Conservation (phyloP, 2,113 vertebrate genomes). For the Abramis brama region DNA sequence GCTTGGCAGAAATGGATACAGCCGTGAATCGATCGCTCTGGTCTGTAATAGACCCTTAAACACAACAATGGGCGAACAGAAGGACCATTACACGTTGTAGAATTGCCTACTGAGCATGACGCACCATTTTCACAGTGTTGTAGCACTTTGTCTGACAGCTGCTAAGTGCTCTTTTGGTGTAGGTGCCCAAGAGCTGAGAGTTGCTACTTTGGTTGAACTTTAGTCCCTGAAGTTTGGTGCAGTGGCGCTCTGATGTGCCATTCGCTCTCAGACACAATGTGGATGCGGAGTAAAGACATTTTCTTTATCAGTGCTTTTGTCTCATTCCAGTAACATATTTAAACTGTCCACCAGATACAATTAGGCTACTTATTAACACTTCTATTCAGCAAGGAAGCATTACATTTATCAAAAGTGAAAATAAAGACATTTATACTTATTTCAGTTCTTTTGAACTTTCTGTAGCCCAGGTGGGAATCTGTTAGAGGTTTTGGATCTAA, state of each 20-base stretch:
- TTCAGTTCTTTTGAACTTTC: neutral
- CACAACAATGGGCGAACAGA: neutral
- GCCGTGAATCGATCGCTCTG: slow-evolving; percentile 3
- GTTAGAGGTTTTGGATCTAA: no score
- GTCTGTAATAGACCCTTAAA: slow-evolving; percentile 7
- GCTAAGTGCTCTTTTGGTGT: slow-evolving; percentile 18
- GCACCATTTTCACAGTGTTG: slow-evolving; percentile 19
- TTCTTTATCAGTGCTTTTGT: neutral
- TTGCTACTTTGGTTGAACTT: slow-evolving; percentile 12
- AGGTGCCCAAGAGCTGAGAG: neutral
- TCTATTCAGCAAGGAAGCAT: neutral
- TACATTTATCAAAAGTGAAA: neutral
- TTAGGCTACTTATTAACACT: neutral
- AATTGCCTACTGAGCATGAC: neutral
- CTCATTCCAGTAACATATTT: neutral
- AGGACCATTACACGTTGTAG: slow-evolving; percentile 10
- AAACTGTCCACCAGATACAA: neutral
- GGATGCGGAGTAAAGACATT: neutral
- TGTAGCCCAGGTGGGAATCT: no score
- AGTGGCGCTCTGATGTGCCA: neutral
- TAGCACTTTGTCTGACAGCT: slow-evolving; percentile 10
- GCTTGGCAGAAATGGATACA: slow-evolving; percentile 25
- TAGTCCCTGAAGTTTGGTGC: slow-evolving; percentile 5
- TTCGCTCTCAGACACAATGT: neutral
- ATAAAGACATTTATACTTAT: neutral